Percentiles rank a stretch among this genome's conserved stretches.
Evolutionary conservation across 2,888 invertebrate species (phyloP).

Genomic region (Elmis aenea): DNA sequence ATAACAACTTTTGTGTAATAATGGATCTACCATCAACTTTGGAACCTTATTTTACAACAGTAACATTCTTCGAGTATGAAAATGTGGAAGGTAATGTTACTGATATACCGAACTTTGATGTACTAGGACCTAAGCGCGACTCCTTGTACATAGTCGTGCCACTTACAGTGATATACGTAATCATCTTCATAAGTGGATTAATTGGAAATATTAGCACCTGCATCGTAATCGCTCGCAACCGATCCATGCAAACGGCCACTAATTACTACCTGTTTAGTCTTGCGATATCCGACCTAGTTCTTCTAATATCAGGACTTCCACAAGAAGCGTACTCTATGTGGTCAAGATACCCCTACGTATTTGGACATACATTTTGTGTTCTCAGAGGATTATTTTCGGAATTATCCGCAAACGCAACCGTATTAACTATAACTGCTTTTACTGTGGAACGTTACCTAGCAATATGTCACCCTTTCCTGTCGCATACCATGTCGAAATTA

Average conservation of each 20-base stretch:
- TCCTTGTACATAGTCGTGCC: constrained; percentile 63
- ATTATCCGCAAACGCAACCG: constrained; percentile 73
- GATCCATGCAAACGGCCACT: constrained; percentile 79
- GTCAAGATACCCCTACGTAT: constrained; percentile 71
- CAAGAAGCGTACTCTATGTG: constrained; percentile 76
- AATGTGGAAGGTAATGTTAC: no score
- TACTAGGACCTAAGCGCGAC: constrained; percentile 43
- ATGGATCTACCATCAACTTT: no score
- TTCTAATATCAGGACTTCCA: constrained; percentile 74
- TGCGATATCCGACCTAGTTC: constrained; percentile 75
- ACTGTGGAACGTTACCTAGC: constrained; percentile 68
- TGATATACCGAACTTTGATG: no score
- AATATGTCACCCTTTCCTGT: constrained; percentile 63
- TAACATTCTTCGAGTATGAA: no score
- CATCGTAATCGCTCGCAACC: constrained; percentile 75
- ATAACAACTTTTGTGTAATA: no score
- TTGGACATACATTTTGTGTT: constrained; percentile 75
- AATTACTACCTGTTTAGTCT: constrained; percentile 81
- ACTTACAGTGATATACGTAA: constrained; percentile 67
- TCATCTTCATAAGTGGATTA: constrained; percentile 74
- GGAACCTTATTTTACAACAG: no score
- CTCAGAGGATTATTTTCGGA: constrained; percentile 74
- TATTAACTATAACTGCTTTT: constrained; percentile 63
- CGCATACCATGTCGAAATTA: constrained; percentile 82
- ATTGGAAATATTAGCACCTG: constrained; percentile 82